phyloP scores from a whole-genome alignment of 2,888 invertebrate genomes.

The Allacma fusca region DNA sequence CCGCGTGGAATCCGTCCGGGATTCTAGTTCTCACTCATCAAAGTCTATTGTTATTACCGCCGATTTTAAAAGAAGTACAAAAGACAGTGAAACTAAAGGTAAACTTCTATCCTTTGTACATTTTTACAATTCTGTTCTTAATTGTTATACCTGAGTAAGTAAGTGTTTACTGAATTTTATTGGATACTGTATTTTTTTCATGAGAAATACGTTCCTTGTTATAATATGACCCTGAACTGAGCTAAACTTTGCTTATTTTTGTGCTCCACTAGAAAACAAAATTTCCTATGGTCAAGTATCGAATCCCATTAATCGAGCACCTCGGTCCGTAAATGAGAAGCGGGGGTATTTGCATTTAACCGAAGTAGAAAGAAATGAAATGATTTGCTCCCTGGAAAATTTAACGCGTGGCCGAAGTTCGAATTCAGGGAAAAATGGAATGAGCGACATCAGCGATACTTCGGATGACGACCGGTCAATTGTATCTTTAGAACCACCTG shows the following conservation, averaged over 20 bases:
- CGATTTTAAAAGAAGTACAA: constrained; percentile 5
- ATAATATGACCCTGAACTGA: no score
- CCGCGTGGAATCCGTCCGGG: not conserved
- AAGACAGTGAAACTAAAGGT: constrained; percentile 26
- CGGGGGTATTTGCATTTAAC: not conserved
- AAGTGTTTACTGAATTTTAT: no score
- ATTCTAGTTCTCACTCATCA: not conserved
- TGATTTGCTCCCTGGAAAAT: not conserved
- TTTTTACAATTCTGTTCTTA: no score
- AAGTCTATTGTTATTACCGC: constrained; percentile 22
- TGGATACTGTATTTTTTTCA: no score
- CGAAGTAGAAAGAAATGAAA: not conserved
- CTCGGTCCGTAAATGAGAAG: not conserved
- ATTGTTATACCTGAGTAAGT: no score
- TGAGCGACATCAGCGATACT: constrained; percentile 21
- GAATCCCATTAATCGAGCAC: not conserved
- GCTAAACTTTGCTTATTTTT: no score
- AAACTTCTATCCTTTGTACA: no score
- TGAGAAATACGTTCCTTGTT: no score
- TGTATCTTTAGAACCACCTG: constrained; percentile 19
- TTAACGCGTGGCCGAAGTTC: not conserved
- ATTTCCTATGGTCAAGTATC: not conserved
- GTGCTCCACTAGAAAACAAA: not conserved
- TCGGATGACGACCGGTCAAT: constrained; percentile 26
- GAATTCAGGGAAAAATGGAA: not conserved